phyloP scores from a whole-genome alignment of 2,888 invertebrate species.

The Xestia sexstrigata region DNA sequence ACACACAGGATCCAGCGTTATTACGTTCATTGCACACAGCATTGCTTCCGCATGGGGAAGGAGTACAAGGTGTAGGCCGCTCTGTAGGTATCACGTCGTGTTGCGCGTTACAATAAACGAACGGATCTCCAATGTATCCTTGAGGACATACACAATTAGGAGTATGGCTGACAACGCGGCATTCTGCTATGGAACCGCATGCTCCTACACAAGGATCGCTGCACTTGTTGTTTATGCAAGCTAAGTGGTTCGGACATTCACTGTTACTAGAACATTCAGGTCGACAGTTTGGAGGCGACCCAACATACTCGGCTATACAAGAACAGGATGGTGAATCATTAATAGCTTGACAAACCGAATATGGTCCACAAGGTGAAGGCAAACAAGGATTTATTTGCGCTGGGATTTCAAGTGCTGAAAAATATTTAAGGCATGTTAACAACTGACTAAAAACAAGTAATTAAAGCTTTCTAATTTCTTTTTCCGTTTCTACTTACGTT shows the following conservation, averaged over 20 bases:
- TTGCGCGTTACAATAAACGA: slow-evolving; percentile 90
- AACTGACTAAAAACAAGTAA: background rate
- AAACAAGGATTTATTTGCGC: slow-evolving; percentile 91
- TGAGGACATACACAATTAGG: slow-evolving; percentile 92
- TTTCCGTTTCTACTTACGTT: slow-evolving; percentile 87
- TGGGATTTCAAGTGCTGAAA: slow-evolving; percentile 80
- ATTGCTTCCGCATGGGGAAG: slow-evolving; percentile 94
- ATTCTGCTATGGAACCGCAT: slow-evolving; percentile 93
- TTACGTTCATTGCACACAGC: slow-evolving; percentile 93
- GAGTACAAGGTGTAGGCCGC: slow-evolving; percentile 91
- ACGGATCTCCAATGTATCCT: slow-evolving; percentile 94
- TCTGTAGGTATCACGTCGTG: slow-evolving; percentile 80
- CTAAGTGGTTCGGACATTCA: slow-evolving; percentile 92
- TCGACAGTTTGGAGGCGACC: slow-evolving; percentile 93
- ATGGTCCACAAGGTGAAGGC: slow-evolving; percentile 93
- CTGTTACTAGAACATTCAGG: slow-evolving; percentile 94
- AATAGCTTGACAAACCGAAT: slow-evolving; percentile 91
- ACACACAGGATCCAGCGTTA: slow-evolving; percentile 93
- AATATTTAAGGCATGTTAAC: slow-evolving; percentile 1
- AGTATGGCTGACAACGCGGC: slow-evolving; percentile 93
- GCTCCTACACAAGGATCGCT: slow-evolving; percentile 93
- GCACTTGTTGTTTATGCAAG: slow-evolving; percentile 94
- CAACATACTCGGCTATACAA: slow-evolving; percentile 92
- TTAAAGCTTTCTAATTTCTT: background rate
- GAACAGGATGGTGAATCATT: slow-evolving; percentile 93